Evolutionary conservation across 2,888 invertebrate genomes (phyloP).

Genomic region (Eurytoma californica): DNA sequence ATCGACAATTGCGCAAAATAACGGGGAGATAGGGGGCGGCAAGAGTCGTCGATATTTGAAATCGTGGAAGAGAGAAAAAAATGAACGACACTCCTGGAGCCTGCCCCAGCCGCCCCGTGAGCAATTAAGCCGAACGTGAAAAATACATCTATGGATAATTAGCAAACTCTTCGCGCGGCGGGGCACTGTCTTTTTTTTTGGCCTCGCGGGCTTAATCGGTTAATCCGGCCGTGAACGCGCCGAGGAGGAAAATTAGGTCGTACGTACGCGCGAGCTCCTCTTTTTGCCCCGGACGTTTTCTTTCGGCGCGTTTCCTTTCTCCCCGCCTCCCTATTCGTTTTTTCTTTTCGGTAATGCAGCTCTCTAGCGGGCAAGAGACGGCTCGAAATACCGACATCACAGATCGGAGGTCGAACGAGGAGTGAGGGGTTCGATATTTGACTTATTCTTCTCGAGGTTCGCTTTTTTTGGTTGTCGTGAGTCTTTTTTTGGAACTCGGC

Average conservation of each 20-base stretch:
- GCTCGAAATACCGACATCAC: background rate
- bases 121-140: slow-evolving; percentile 32
- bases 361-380: background rate
- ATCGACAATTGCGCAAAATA: background rate
- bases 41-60: background rate
- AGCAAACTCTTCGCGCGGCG: slow-evolving; percentile 3
- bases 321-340: background rate
- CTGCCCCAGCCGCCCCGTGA: background rate
- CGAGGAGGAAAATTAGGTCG: slow-evolving; percentile 45
- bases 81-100: background rate
- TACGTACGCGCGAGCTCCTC: slow-evolving; percentile 2
- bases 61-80: background rate
- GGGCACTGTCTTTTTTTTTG: background rate
- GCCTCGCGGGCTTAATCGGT: slow-evolving; percentile 34
- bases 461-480: too few species aligned
- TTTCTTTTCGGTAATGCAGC: background rate
- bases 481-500: too few species aligned
- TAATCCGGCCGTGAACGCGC: slow-evolving; percentile 31
- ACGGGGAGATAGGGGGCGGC: background rate
- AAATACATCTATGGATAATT: slow-evolving; percentile 49
- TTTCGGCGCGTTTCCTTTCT: background rate
- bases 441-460: background rate
- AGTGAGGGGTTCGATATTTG: background rate
- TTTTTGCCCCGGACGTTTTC: slow-evolving; percentile 12
- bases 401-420: background rate